These are phyloP conservation scores for Meta bourneti DNA, from an alignment of 2,888 invertebrate genomes.

Conservation along the genomic window DNA sequence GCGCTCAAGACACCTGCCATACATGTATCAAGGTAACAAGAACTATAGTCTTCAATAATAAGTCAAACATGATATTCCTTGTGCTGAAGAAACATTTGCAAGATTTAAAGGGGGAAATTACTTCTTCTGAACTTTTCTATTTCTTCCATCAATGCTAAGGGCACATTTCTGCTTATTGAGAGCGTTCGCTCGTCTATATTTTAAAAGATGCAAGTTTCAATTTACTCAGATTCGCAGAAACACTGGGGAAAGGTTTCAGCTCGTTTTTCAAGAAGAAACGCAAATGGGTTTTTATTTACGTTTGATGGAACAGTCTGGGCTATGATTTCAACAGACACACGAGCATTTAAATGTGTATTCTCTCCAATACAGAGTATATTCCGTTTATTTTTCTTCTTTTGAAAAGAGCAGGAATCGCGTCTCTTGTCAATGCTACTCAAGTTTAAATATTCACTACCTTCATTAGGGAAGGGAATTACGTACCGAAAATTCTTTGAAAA, in stretches of 20 bases:
- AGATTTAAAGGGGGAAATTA: not conserved
- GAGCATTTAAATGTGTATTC: not conserved
- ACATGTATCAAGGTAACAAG: no score
- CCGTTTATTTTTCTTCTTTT: not conserved
- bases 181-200: constrained; percentile 10
- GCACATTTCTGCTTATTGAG: not conserved
- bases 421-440: not conserved
- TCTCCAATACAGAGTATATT: not conserved
- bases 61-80: not conserved
- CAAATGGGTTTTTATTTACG: not conserved
- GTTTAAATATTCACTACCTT: not conserved
- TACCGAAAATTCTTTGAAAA: not conserved
- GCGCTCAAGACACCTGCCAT: no score
- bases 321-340: not conserved
- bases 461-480: not conserved
- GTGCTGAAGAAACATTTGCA: not conserved
- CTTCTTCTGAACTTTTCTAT: not conserved
- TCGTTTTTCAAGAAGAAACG: not conserved
- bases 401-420: not conserved
- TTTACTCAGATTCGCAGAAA: constrained; percentile 2
- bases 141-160: no score
- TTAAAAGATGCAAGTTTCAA: constrained; percentile 21
- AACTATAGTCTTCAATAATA: no score
- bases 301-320: not conserved
- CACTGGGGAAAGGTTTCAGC: not conserved